phyloP scores from a whole-genome alignment of 2,113 vertebrate genomes.

The Aspiorhynchus laticeps region DNA sequence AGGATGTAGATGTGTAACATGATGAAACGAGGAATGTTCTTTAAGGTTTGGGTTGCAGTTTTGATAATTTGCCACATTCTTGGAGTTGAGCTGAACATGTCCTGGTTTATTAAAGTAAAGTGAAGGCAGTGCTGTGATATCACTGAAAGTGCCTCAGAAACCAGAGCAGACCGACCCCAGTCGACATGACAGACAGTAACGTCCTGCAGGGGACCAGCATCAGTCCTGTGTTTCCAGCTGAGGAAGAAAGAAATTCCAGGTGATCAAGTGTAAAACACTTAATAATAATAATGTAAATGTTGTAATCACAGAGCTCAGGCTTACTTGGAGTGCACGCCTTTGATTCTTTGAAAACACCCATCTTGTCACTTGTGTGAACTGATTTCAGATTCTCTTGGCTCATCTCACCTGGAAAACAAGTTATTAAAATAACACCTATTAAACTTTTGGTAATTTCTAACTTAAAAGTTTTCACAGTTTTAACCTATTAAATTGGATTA shows the following conservation, averaged over 20 bases:
- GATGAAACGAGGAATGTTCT: not conserved
- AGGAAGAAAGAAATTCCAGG: not conserved
- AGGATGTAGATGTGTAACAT: not conserved
- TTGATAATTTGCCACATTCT: not conserved
- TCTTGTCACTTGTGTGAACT: slow-evolving; percentile 66
- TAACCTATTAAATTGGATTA: not conserved
- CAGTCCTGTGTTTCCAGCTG: not conserved
- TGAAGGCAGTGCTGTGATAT: slow-evolving; percentile 4
- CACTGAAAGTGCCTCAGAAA: not conserved
- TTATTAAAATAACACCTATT: not conserved
- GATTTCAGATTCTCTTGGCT: slow-evolving; percentile 54
- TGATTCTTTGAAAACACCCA: slow-evolving; percentile 71
- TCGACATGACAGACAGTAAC: not conserved
- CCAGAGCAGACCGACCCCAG: not conserved
- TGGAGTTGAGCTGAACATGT: too few relatives aligned
- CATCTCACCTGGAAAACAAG: slow-evolving; percentile 67
- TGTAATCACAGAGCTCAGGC: slow-evolving; percentile 27
- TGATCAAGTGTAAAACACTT: not conserved
- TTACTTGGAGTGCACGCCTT: slow-evolving; percentile 65
- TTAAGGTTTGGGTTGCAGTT: not conserved
- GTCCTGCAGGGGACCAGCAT: not conserved
- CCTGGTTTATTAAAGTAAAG: not conserved
- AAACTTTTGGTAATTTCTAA: not conserved
- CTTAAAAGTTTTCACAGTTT: not conserved
- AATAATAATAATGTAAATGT: not conserved